Base-by-base conservation (phyloP, 2,113 vertebrate genomes). In the Enhydra lutris region DNA sequence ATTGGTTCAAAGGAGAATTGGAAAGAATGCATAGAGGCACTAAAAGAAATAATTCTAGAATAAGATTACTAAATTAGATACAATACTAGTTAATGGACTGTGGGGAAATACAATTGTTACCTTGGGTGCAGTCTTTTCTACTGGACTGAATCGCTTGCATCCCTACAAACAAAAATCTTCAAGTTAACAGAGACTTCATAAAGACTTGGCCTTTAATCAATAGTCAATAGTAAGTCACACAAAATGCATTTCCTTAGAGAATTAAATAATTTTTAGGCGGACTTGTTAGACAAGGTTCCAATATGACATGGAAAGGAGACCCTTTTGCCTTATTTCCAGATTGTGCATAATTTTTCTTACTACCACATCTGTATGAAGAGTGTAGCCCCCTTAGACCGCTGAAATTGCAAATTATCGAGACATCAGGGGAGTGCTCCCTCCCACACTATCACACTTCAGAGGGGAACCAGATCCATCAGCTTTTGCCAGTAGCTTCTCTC, bases 1-100 rank as follows among this genome's bases (percentile, higher is more conserved):
- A 31, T 82, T 82, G 42, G 24, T 89, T 95, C 59, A 78, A 87
- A 95, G 74, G 24, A 95, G 39, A 93, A 82, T 78, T 39, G 78
- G 74, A 95, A 93, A 95, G 73, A 73, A 42, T 65, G 36, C 31
- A 73, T 89, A 65, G 45, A 50, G 45, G 23, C 73, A 80, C 21
- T 84, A 50, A 96, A 96, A 95, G 42, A 73, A 94, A 91, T 14
- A 92, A 80, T 90, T 97, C 29, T 87, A 82, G 67, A 90, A 63
- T 79, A 83, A 63, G 55, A 90, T 80, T 42, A 78, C 50, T 69
- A 76, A 90, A 26, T 78, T 83, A 71, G 10, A 71, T 91, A 65
- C 20, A 71, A 81, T 71, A 73, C 39, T 71, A 34, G 21, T 82
- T 96, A 82, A 76, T 88, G 55, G 36, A 50, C 15, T 42, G 57